Evolutionary conservation across 2,797 vertebrate genomes (phyloP).

Genomic region (Sphaeramia orbicularis): DNA sequence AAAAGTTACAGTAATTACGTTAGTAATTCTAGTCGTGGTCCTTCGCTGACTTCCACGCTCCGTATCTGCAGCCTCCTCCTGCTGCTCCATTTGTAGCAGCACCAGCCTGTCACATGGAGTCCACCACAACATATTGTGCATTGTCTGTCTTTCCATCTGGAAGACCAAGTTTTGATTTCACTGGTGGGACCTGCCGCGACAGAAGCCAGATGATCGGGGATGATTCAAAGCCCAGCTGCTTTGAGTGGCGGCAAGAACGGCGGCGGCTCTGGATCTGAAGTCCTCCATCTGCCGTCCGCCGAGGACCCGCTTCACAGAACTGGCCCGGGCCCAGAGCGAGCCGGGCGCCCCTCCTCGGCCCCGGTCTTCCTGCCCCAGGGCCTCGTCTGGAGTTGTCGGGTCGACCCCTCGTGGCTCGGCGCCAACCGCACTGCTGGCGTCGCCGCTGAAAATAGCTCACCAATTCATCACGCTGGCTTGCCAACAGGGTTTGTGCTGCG

Average conservation of each 20-base stretch:
- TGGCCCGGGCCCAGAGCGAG: slow-evolving; percentile 57
- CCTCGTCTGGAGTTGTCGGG: slow-evolving; percentile 73
- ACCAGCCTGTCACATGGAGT: slow-evolving; percentile 47
- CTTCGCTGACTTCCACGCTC: neutral
- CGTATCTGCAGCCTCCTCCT: slow-evolving; percentile 14
- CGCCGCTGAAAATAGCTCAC: slow-evolving; percentile 79
- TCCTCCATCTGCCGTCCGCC: slow-evolving; percentile 80
- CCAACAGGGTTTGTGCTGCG: slow-evolving; percentile 62
- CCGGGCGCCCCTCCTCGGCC: slow-evolving; percentile 40
- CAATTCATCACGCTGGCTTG: slow-evolving; percentile 76
- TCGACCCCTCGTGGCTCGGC: slow-evolving; percentile 71
- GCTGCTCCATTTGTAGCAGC: slow-evolving; percentile 39
- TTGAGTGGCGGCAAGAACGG: slow-evolving; percentile 55
- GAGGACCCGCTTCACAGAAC: slow-evolving; percentile 73
- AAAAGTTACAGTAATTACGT: slow-evolving; percentile 26
- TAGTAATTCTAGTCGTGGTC: slow-evolving; percentile 16
- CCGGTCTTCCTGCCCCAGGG: slow-evolving; percentile 52
- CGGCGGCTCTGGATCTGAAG: slow-evolving; percentile 48
- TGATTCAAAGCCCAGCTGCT: slow-evolving; percentile 72
- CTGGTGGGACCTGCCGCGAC: slow-evolving; percentile 67
- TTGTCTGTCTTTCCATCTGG: slow-evolving; percentile 79
- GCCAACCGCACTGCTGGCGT: slow-evolving; percentile 71
- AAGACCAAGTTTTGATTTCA: slow-evolving; percentile 76
- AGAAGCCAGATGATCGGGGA: slow-evolving; percentile 76
- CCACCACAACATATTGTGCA: slow-evolving; percentile 71